Conservation (phyloP, 1,140 invertebrate species). For the Alviniconcha marisindica region DNA sequence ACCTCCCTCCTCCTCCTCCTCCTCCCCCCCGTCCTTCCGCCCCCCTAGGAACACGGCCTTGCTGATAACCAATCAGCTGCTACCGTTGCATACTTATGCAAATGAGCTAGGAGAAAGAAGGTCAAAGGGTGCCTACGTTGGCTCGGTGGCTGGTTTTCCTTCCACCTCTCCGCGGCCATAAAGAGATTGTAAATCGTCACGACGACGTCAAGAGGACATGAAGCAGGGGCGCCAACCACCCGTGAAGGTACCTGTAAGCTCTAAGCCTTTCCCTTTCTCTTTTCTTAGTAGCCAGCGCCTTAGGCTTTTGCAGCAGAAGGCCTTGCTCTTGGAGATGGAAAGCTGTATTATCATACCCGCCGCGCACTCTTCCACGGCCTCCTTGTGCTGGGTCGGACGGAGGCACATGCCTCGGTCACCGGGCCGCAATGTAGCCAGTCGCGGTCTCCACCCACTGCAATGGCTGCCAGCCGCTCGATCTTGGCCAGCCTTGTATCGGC, state of each 20-base stretch:
- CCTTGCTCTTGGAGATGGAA: too few relatives aligned
- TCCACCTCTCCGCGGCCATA: not conserved
- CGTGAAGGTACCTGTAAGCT: conserved; percentile 14
- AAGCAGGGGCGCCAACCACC: not conserved
- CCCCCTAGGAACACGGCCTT: not conserved
- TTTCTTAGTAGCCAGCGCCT: too few relatives aligned
- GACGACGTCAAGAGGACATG: not conserved
- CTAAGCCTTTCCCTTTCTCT: not conserved
- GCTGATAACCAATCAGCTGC: conserved; percentile 33
- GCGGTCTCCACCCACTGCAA: not conserved
- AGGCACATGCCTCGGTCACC: conserved; percentile 1
- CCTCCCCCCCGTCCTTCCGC: not conserved
- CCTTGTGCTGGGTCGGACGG: not conserved
- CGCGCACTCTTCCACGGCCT: too few relatives aligned
- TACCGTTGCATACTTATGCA: conserved; percentile 35
- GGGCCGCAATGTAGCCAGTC: not conserved
- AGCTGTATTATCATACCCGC: too few relatives aligned
- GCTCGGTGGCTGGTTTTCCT: not conserved
- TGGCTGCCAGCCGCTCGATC: too few relatives aligned
- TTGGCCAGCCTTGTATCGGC: not conserved
- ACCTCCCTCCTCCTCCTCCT: not conserved
- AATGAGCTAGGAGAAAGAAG: conserved; percentile 10
- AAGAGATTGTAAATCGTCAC: conserved; percentile 26
- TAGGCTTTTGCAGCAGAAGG: too few relatives aligned
- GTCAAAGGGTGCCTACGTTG: conserved; percentile 7